Evolutionary conservation across 2,888 invertebrate genomes (phyloP), one percentile per base, ranked within the genome.

Genomic region (Bombylius discolor): DNA sequence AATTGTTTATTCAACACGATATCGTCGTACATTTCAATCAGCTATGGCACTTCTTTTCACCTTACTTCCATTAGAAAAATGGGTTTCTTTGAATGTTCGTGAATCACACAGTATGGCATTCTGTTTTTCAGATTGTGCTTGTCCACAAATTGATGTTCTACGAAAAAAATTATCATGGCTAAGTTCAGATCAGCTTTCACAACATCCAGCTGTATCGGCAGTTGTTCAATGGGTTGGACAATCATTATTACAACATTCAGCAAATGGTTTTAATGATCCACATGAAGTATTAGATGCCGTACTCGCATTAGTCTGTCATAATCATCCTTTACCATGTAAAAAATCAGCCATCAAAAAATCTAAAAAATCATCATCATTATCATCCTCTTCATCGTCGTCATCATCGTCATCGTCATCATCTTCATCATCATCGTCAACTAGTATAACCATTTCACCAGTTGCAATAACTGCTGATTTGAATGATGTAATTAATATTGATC

Each of bases 21-120:
- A 91, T 70, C 75, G 92, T 1, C 80, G 97, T 64, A 96, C 96
- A 23, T 91, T 89, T 67, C 95, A 95, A 74, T 94, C 94, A 64
- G 86, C 89, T 0, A 77, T 91, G 62, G 90, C 90, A 0, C 78
- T 91, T 62, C 70, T 89, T 5, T 88, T 82, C 67, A 81, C 84
- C 0, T 79, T 91, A 60, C 74, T 90, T 45, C 82, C 84, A 5
- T 72, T 77, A 4, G 85, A 87, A 56, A 78, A 83, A 52, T 76
- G 85, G 64, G 74, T 81, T 9, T 82, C 82, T 56, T 74, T 90
- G 6, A 78, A 78, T 34, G 79, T 93, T 13, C 76, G 80, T 11
- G 90, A 90, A 71, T 84, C 85, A 53, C 87, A 87, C 65, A 87
- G 88, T 67, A 83, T 89, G 68, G 81, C 87, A 53, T 92, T 91